Percentiles rank a stretch among this genome's conserved stretches.
Evolutionary conservation across 2,888 invertebrate genomes (phyloP).

Genomic region (Euplexia lucipara): DNA sequence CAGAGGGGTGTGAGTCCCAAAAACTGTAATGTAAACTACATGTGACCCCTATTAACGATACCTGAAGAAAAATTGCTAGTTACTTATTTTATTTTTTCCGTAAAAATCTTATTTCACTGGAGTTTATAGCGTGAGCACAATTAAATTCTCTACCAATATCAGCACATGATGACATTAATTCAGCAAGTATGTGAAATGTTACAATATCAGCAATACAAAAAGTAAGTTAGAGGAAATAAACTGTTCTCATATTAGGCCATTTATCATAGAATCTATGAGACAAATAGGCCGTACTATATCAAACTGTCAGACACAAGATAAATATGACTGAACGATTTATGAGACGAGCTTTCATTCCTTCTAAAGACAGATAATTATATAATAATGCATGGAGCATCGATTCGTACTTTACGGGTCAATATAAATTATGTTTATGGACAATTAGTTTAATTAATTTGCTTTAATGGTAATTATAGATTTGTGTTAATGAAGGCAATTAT

Average conservation of each 20-base stretch:
- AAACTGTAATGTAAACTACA: too few relatives aligned
- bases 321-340: slow-evolving; percentile 43
- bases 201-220: slow-evolving; percentile 23
- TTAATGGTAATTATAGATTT: not conserved
- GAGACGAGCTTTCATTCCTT: slow-evolving; percentile 31
- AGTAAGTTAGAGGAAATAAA: slow-evolving; percentile 43
- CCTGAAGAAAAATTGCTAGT: too few relatives aligned
- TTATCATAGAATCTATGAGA: slow-evolving; percentile 50
- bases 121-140: too few relatives aligned
- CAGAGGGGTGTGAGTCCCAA: too few relatives aligned
- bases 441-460: not conserved
- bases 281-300: slow-evolving; percentile 55
- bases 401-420: slow-evolving; percentile 17
- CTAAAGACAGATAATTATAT: slow-evolving; percentile 22
- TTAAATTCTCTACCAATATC: too few relatives aligned
- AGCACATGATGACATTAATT: not conserved
- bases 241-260: slow-evolving; percentile 42
- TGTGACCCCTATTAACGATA: too few relatives aligned
- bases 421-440: not conserved
- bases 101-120: too few relatives aligned
- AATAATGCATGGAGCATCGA: slow-evolving; percentile 8
- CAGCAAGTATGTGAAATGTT: not conserved
- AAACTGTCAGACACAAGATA: slow-evolving; percentile 47
- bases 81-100: too few relatives aligned
- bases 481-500: not conserved